Base-by-base conservation (phyloP, 1,140 invertebrate species). In the Zaprionus camerounensis region DNA sequence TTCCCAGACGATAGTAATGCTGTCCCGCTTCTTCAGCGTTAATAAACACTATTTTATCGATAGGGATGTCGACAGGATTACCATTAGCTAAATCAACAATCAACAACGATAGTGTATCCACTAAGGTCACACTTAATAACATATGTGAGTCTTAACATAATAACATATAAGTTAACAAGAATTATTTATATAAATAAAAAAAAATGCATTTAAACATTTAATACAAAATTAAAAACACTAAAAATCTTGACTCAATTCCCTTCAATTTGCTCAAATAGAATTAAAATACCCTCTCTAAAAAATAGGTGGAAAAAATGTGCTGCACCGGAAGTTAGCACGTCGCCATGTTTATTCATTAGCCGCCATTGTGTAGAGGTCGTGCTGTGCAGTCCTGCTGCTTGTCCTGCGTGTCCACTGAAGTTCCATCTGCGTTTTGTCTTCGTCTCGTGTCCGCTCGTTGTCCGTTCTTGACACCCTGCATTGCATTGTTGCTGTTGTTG, bases 271-370 rank as follows among this genome's bases (percentile, higher is more conserved):
- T 1, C 15, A 17, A 22, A 6, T 62, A 9, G 28, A 15, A 46
- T 31, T 6, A 7, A 53, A 41, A n/a, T 13, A 36, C 36, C 46
- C 58, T 41, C 1, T 17, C 5, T 5, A 7, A 7, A 62, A 44
- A 38, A 56, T 17, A 11, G 12, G 44, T 26, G 11, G 11, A 5
- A 12, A 36, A 28, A 17, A 55, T 38, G 34, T 28, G 62, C 38
- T 36, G 44, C 53, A 79, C 71, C 81, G 82, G 83, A 85, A 87
- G 82, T 87, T 70, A 62, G 63, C 49, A 69, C 55, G 76, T 72
- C 85, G 76, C 79, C 85, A 85, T 90, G 86, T 82, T 81, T 90
- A 90, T 90, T 90, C 85, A 90, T 90, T 90, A 90, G 81, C 63
- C 69, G 74, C 67, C 85, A 90, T 90, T 90, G 85, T 90, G 58